Conservation (phyloP, 2,797 vertebrate genomes). For the Manis javanica region DNA sequence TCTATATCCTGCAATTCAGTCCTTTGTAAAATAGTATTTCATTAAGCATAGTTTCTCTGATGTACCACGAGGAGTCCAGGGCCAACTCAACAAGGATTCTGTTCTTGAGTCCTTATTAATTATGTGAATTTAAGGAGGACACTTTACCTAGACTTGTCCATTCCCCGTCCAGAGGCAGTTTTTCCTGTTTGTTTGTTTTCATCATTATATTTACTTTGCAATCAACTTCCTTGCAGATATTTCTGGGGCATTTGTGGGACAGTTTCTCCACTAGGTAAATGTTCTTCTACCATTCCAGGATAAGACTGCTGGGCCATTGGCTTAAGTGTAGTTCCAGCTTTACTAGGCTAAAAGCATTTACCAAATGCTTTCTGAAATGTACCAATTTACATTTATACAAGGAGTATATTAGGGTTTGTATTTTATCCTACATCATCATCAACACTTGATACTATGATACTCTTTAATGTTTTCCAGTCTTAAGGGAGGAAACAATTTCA, state of each 20-base stretch:
- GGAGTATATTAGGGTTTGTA: not conserved
- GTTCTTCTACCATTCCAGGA: not conserved
- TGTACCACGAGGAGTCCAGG: not conserved
- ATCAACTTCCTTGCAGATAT: not conserved
- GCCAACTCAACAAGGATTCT: not conserved
- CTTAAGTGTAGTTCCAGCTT: not conserved
- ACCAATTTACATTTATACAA: not conserved
- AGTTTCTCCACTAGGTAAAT: not conserved
- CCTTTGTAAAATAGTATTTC: not conserved
- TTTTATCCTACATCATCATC: not conserved
- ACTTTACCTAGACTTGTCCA: not conserved
- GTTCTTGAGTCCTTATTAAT: not conserved
- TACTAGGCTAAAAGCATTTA: not conserved
- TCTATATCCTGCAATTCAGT: not conserved
- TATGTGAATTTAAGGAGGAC: not conserved
- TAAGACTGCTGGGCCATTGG: not conserved
- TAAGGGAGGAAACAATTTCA: not conserved
- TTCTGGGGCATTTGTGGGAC: not conserved
- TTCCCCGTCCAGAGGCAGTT: not conserved
- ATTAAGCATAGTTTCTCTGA: not conserved
- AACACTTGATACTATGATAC: not conserved
- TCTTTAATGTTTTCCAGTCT: not conserved
- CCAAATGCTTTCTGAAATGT: not conserved
- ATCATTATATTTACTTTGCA: not conserved
- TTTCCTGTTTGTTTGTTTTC: not conserved